phyloP scores from a whole-genome alignment of 2,888 invertebrate genomes.

The Pilophorus perplexus region DNA sequence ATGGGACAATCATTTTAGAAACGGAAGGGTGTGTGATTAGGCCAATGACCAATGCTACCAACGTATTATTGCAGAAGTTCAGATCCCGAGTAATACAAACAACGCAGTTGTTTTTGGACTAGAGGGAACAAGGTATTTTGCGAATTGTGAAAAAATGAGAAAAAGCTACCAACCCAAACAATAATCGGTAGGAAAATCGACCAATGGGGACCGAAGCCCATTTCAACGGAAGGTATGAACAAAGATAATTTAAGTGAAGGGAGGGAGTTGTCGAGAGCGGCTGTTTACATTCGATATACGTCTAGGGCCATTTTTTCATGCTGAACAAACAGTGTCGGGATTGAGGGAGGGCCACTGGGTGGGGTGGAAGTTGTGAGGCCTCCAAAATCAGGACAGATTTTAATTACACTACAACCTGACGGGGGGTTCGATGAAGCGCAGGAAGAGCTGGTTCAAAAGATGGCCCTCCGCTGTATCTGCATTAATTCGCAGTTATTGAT shows the following conservation, averaged over 20 bases:
- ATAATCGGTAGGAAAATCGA: no score
- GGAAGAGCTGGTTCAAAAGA: conserved; percentile 15
- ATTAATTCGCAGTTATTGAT: conserved; percentile 42
- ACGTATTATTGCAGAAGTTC: no score
- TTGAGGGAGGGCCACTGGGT: conserved; percentile 9
- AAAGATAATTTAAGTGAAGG: conserved; percentile 1
- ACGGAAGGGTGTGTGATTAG: no score
- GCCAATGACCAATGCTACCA: no score
- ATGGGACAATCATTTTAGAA: no score
- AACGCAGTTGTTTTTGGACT: no score
- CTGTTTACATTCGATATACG: conserved; percentile 19
- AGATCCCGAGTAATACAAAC: no score
- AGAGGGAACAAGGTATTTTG: no score
- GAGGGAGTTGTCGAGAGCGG: background rate
- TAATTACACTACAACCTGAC: background rate
- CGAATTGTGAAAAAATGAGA: no score
- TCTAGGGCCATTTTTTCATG: conserved; percentile 7
- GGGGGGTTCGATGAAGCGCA: background rate
- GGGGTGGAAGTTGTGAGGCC: no score
- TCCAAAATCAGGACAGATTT: conserved; percentile 3
- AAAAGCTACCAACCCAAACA: no score
- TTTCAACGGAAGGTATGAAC: background rate
- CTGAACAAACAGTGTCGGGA: conserved; percentile 4
- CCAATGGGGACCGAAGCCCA: background rate
- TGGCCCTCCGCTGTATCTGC: no score